These are phyloP conservation scores for Hydrozoanthus tunicans DNA, from an alignment of 64 coral and sea anemone species.

Conservation along the genomic window DNA sequence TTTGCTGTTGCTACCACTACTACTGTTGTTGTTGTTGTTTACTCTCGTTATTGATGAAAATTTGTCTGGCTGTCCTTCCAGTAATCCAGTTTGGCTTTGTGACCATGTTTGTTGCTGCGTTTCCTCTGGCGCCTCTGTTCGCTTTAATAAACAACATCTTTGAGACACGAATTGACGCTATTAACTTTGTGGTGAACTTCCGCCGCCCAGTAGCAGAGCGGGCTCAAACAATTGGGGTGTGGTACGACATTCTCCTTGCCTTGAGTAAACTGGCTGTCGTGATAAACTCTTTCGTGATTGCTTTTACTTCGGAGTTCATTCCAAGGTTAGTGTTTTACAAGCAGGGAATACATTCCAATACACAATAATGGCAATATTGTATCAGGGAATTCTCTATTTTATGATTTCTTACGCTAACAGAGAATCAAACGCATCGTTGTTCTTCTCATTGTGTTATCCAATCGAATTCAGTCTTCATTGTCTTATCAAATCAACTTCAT, in stretches of 20 bases:
- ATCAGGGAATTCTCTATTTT: not conserved
- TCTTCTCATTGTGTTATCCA: too few species aligned
- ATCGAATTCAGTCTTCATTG: too few species aligned
- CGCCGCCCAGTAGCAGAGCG: slow-evolving; percentile 77
- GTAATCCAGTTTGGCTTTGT: slow-evolving; percentile 86
- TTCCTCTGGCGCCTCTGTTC: slow-evolving; percentile 79
- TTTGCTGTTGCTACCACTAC: too few species aligned
- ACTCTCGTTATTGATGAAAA: too few species aligned
- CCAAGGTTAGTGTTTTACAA: slow-evolving; percentile 49
- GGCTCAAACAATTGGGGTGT: slow-evolving; percentile 73
- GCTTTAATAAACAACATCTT: slow-evolving; percentile 80
- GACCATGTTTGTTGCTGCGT: slow-evolving; percentile 86
- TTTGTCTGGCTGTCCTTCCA: not conserved
- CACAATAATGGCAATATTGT: not conserved
- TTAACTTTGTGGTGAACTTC: slow-evolving; percentile 80
- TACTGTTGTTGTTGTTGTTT: too few species aligned
- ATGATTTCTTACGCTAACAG: not conserved
- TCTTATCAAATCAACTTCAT: too few species aligned
- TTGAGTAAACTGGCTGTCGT: slow-evolving; percentile 71
- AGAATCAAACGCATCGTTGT: too few species aligned
- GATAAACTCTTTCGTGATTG: slow-evolving; percentile 80
- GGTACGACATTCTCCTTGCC: slow-evolving; percentile 74
- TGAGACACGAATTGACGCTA: slow-evolving; percentile 77
- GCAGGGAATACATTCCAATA: not conserved
- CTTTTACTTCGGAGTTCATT: slow-evolving; percentile 88